Evolutionary conservation across 2,797 vertebrate species (phyloP), one percentile per base, ranked within the genome.

Genomic region (Brotula barbata): DNA sequence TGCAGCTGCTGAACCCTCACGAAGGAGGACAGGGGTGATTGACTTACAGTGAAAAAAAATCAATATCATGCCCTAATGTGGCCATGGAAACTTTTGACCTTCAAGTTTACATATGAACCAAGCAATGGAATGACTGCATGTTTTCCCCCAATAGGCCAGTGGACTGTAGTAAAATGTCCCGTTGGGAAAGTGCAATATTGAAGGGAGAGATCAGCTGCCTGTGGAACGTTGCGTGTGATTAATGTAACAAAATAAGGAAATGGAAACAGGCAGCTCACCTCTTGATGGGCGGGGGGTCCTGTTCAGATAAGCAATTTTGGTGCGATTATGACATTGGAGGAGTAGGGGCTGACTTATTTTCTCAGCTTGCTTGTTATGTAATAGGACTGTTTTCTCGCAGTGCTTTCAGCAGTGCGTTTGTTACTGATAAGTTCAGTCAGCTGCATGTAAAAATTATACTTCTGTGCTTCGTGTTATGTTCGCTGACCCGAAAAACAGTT

Each of bases 191-290:
- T n/a, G 62, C 64, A 86, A 80, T 83, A 85, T 77, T 71, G 59
- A 68, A 76, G 68, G 69, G 71, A 60, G 75, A 54, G 60, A 73
- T 59, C 31, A 16, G 62, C 68, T 85, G 42, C 59, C 39, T 59
- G 36, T 44, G 40, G 73, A 61, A 55, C 56, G 78, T 66, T 72
- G 47, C 68, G 54, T 40, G 5, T 13, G 0, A 71, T 75, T 80
- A 78, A 66, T 68, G 71, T 71, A 80, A 83, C 66, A 81, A 78
- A 84, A 61, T 64, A 81, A 77, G 77, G 83, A 85, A 85, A 68
- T 80, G 77, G 66, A 75, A 80, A 78, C 22, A 2, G 15, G 59
- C 15, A 39, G 7, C 40, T 71, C n/a, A 54, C 49, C 51, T 53
- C 33, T 23, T 49, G 11, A 55, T 37, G 36, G 48, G 59, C 46